Percentiles rank a stretch among this genome's conserved stretches.
These are phyloP conservation scores for Enteromius viviparus DNA, from an alignment of 2,797 vertebrate species.

Conservation along the genomic window DNA sequence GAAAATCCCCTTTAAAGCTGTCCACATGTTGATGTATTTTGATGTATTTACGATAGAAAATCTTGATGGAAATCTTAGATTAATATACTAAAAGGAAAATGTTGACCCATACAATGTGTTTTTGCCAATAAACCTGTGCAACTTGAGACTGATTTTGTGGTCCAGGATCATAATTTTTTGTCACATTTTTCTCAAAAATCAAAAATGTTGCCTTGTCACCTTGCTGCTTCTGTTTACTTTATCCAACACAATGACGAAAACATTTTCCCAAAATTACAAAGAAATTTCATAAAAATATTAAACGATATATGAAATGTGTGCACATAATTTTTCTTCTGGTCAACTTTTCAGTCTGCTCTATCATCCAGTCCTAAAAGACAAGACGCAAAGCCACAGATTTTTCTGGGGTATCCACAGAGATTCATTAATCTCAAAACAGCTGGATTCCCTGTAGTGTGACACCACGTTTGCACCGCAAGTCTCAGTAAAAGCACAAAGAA, in stretches of 20 bases:
- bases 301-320: background rate
- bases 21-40: too few relatives aligned
- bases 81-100: background rate
- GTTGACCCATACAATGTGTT: background rate
- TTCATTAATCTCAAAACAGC: conserved; percentile 77
- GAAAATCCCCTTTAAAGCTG: too few relatives aligned
- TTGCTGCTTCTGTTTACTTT: background rate
- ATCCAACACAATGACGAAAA: background rate
- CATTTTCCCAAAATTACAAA: background rate
- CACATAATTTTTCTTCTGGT: background rate
- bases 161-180: background rate
- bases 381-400: conserved; percentile 17
- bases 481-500: conserved; percentile 23
- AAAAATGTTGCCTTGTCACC: background rate
- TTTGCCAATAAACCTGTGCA: background rate
- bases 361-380: background rate
- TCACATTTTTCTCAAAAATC: background rate
- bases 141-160: background rate
- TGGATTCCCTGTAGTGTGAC: conserved; percentile 68
- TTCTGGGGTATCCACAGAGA: conserved; percentile 59
- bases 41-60: background rate
- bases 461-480: background rate
- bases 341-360: background rate
- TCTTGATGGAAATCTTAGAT: background rate
- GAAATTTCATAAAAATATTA: too few relatives aligned